A percentile compares a stretch with the other conserved stretches of the same genome.
Conservation (phyloP, 2,113 vertebrate genomes). For the Campylomormyrus tamandua region DNA sequence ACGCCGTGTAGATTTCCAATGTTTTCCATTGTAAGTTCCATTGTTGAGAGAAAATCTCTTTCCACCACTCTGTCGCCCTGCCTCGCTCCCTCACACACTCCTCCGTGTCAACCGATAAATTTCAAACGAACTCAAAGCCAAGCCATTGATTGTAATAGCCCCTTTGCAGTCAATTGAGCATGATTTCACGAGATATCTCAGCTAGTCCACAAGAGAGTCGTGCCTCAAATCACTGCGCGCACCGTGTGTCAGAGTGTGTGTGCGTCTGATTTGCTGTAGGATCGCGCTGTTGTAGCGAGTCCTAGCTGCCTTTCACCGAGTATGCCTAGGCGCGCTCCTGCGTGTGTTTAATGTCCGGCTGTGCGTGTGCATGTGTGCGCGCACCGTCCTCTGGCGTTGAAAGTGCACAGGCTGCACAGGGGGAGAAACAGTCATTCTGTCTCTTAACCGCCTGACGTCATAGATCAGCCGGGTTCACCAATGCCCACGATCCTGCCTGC, state of each 20-base stretch:
- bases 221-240: slow-evolving; percentile 42
- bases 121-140: slow-evolving; percentile 69
- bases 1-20: slow-evolving; percentile 85
- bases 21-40: slow-evolving; percentile 96
- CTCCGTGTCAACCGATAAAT: slow-evolving; percentile 62
- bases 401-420: neutral
- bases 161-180: slow-evolving; percentile 67
- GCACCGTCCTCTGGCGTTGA: slow-evolving; percentile 30
- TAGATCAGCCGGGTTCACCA: neutral
- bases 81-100: slow-evolving; percentile 33
- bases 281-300: slow-evolving; percentile 50
- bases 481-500: neutral
- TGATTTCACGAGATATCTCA: slow-evolving; percentile 52
- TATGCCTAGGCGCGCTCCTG: slow-evolving; percentile 52
- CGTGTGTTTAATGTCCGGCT: slow-evolving; percentile 45
- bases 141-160: slow-evolving; percentile 67
- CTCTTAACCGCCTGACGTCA: slow-evolving; percentile 1
- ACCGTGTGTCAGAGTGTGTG: slow-evolving; percentile 36
- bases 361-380: slow-evolving; percentile 56
- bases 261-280: slow-evolving; percentile 42
- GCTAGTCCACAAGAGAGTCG: slow-evolving; percentile 39
- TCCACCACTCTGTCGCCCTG: slow-evolving; percentile 48
- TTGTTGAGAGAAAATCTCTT: slow-evolving; percentile 60
- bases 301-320: slow-evolving; percentile 45
- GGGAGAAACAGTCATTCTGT: neutral